Evolutionary conservation across 2,113 vertebrate genomes (phyloP).

Genomic region (Xenotilapia leptura): DNA sequence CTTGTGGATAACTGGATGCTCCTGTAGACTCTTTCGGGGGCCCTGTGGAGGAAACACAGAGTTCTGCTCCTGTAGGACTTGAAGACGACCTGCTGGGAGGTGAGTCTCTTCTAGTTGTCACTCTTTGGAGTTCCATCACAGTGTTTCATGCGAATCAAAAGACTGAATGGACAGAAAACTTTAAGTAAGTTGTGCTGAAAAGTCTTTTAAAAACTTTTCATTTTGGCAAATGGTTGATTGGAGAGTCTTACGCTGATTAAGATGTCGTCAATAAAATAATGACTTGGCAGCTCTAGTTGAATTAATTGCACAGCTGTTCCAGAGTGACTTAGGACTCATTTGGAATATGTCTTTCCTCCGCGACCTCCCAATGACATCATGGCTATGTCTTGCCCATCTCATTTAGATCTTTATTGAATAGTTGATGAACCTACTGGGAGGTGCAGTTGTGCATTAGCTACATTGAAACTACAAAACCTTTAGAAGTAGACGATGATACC

Average conservation of each 20-base stretch:
- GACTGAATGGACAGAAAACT: background rate
- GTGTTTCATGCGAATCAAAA: background rate
- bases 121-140: background rate
- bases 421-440: background rate
- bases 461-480: background rate
- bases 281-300: constrained; percentile 2
- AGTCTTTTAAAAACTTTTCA: background rate
- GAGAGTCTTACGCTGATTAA: background rate
- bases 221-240: background rate
- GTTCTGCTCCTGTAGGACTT: constrained; percentile 76
- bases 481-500: background rate
- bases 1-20: constrained; percentile 61
- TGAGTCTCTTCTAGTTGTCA: constrained; percentile 52
- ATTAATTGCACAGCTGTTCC: background rate
- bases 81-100: constrained; percentile 90
- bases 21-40: constrained; percentile 84
- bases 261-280: background rate
- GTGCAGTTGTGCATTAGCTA: background rate
- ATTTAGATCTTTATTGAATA: background rate
- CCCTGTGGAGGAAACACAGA: constrained; percentile 76
- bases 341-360: background rate
- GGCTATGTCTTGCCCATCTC: background rate
- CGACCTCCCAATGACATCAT: background rate
- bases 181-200: background rate
- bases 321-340: background rate